Evolutionary conservation across 1,140 invertebrate genomes (phyloP).

Genomic region (Calycopis cecrops): DNA sequence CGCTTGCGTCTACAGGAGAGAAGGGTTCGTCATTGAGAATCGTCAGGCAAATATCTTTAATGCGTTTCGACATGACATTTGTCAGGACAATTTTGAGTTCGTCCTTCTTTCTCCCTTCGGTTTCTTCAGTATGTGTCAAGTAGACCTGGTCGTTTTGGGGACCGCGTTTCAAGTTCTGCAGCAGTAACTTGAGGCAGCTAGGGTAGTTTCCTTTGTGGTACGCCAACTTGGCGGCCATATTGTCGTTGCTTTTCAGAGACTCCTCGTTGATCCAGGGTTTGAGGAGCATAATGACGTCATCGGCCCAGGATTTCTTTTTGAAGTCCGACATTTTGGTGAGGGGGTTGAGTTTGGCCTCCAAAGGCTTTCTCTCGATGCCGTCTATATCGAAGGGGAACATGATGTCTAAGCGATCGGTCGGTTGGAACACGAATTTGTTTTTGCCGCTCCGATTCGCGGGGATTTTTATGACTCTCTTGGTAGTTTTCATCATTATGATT

Average conservation of each 20-base stretch:
- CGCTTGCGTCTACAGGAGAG: conserved; percentile 36
- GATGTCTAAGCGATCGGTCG: conserved; percentile 49
- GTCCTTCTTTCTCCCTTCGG: conserved; percentile 35
- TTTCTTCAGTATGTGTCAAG: conserved; percentile 30
- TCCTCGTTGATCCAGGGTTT: conserved; percentile 55
- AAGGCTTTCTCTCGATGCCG: conserved; percentile 39
- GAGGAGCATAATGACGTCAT: conserved; percentile 49
- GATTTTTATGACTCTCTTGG: conserved; percentile 65
- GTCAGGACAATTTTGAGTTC: conserved; percentile 45
- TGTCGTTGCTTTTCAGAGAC: conserved; percentile 38
- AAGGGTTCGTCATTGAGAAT: conserved; percentile 56
- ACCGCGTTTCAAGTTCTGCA: conserved; percentile 40
- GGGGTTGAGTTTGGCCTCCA: conserved; percentile 46
- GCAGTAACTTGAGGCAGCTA: conserved; percentile 42
- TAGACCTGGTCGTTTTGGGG: conserved; percentile 38
- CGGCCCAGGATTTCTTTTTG: conserved; percentile 58
- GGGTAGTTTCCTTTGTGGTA: conserved; percentile 48
- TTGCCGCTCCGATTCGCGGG: conserved; percentile 44
- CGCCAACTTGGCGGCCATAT: conserved; percentile 58
- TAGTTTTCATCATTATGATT: conserved; percentile 68
- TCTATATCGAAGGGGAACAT: conserved; percentile 59
- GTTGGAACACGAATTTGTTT: conserved; percentile 57
- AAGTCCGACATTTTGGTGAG: conserved; percentile 44
- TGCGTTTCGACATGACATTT: conserved; percentile 51
- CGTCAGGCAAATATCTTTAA: conserved; percentile 51